A percentile compares a stretch with the other conserved stretches of the same genome.
Evolutionary conservation across 92 coral and sea anemone species (phyloP).

Genomic region (Zoanthus sociatus): DNA sequence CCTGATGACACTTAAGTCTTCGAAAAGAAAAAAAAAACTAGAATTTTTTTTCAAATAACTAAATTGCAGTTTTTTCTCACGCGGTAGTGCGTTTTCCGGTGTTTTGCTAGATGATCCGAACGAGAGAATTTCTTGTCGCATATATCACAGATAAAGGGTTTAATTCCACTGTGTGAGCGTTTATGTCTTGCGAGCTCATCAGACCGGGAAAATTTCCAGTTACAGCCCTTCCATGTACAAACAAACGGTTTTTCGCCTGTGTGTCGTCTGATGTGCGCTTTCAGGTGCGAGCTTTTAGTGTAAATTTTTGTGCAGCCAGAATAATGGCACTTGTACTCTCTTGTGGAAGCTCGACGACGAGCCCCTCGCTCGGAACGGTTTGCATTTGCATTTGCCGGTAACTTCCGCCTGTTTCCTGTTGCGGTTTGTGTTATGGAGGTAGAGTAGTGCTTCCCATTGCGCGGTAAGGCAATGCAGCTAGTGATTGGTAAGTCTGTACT

Average conservation of each 20-base stretch:
- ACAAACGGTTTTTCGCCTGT: conserved; percentile 92
- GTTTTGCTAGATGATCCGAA: conserved; percentile 91
- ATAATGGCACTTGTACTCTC: conserved; percentile 89
- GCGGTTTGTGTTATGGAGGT: conserved; percentile 33
- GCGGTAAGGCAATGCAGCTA: conserved; percentile 4
- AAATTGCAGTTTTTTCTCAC: conserved; percentile 82
- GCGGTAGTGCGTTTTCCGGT: conserved; percentile 90
- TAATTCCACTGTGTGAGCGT: conserved; percentile 92
- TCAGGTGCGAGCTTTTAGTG: conserved; percentile 91
- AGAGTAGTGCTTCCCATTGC: conserved; percentile 24
- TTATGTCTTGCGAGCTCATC: conserved; percentile 92
- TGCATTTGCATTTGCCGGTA: conserved; percentile 42
- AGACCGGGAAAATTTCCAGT: conserved; percentile 90
- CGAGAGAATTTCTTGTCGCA: conserved; percentile 92
- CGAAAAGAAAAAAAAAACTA: too few species aligned
- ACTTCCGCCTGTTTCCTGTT: conserved; percentile 31
- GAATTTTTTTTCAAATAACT: conserved; percentile 30
- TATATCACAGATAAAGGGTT: conserved; percentile 88
- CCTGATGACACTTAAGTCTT: neutral
- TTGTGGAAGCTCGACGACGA: conserved; percentile 81
- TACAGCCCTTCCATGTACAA: conserved; percentile 93
- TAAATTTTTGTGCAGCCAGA: conserved; percentile 84
- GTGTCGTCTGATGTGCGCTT: conserved; percentile 88
- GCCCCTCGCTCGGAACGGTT: conserved; percentile 70
- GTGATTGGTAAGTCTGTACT: conserved; percentile 4